Evolutionary conservation across 2,113 vertebrate species (phyloP).

Genomic region (Zosterops hypoxanthus): DNA sequence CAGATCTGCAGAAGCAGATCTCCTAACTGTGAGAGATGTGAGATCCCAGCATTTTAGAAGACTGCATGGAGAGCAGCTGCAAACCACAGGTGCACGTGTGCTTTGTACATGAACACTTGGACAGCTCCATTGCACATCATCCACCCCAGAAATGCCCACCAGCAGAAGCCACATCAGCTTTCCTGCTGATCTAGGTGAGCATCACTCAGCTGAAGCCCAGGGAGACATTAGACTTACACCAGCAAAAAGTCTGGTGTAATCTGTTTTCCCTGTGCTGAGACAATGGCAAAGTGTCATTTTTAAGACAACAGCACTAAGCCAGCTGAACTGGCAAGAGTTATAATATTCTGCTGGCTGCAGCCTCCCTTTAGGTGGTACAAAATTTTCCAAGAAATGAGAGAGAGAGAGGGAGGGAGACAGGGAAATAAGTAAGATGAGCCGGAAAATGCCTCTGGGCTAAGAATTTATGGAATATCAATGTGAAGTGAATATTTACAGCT

Average conservation of each 20-base stretch:
- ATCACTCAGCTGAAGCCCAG: not conserved
- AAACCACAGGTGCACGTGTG: not conserved
- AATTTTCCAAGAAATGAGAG: not conserved
- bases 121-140: not conserved
- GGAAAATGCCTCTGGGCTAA: not conserved
- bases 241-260: not conserved
- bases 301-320: not conserved
- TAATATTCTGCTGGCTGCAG: not conserved
- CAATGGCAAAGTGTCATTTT: not conserved
- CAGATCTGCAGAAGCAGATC: not conserved
- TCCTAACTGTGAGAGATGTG: not conserved
- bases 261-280: not conserved
- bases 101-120: not conserved
- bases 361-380: not conserved
- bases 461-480: not conserved
- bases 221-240: not conserved
- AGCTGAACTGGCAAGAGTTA: not conserved
- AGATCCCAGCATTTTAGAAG: not conserved
- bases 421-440: not conserved
- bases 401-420: not conserved
- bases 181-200: not conserved
- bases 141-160: not conserved
- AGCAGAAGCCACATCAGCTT: not conserved
- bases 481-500: constrained; percentile 9
- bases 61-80: not conserved